phyloP scores from a whole-genome alignment of 1,140 invertebrate species.

The Hypsibius dujardini region DNA sequence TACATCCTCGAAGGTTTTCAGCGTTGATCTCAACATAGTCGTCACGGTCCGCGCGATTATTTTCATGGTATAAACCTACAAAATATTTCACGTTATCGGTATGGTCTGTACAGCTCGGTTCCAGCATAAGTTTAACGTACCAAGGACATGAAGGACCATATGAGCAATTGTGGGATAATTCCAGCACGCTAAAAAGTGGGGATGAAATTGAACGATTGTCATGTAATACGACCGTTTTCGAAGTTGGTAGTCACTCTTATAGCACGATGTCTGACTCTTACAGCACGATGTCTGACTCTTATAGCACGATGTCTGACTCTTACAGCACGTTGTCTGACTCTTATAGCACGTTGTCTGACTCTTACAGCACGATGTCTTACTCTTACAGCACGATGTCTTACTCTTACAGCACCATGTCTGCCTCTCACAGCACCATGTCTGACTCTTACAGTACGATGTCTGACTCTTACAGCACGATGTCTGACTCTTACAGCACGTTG shows the following conservation, averaged over 20 bases:
- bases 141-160: not conserved
- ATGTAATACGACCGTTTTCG: not conserved
- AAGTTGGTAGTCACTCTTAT: not conserved
- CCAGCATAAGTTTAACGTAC: not conserved
- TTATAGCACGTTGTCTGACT: too few species aligned
- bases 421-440: too few species aligned
- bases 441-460: too few species aligned
- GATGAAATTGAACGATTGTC: not conserved
- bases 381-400: too few species aligned
- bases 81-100: not conserved
- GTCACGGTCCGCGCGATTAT: constrained; percentile 13
- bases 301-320: too few species aligned
- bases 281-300: too few species aligned
- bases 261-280: too few species aligned
- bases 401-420: too few species aligned
- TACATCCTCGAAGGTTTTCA: constrained; percentile 1
- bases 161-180: not conserved
- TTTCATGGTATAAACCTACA: not conserved
- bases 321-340: too few species aligned
- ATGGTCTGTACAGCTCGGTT: not conserved
- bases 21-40: constrained; percentile 9
- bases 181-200: constrained; percentile 4
- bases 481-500: too few species aligned
- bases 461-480: too few species aligned
- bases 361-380: too few species aligned